Percentiles rank a stretch among this genome's conserved stretches.
These are phyloP conservation scores for Paramuricea clavata DNA, from an alignment of 92 coral and sea anemone genomes.

Conservation along the genomic window DNA sequence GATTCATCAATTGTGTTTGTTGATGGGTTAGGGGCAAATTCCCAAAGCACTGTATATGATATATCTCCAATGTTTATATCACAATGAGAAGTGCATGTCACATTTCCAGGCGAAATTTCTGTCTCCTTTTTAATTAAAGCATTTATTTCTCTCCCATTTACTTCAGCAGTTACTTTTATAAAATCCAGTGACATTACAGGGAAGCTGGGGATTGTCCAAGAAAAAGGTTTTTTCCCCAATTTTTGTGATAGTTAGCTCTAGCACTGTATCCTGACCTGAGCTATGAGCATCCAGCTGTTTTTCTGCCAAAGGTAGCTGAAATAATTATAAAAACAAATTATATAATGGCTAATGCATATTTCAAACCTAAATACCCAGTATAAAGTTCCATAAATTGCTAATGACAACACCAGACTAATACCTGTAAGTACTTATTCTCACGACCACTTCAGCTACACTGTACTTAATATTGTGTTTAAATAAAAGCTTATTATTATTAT, in stretches of 20 bases:
- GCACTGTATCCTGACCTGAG: too few relatives aligned
- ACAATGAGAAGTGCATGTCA: slow-evolving; percentile 42
- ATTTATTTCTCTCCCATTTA: slow-evolving; percentile 19
- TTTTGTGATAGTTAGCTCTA: neutral
- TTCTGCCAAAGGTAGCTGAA: neutral
- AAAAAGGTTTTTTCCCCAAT: neutral
- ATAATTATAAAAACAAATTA: neutral
- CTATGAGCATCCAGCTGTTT: neutral
- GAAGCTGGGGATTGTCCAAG: slow-evolving; percentile 70
- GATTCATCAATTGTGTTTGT: neutral
- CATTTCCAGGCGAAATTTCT: slow-evolving; percentile 8
- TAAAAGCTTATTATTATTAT: too few relatives aligned
- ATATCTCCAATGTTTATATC: slow-evolving; percentile 26
- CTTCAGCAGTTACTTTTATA: slow-evolving; percentile 32
- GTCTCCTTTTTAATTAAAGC: slow-evolving; percentile 35
- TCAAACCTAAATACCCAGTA: too few relatives aligned
- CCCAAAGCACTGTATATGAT: slow-evolving; percentile 51
- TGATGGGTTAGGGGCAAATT: neutral
- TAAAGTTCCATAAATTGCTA: too few relatives aligned
- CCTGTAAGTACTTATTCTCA: too few relatives aligned
- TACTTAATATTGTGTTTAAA: too few relatives aligned
- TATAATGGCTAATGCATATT: too few relatives aligned
- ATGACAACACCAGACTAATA: too few relatives aligned
- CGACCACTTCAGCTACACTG: too few relatives aligned
- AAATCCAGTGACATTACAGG: slow-evolving; percentile 68